These are phyloP conservation scores for Festucalex cinctus DNA, from an alignment of 2,113 vertebrate species.

Conservation along the genomic window DNA sequence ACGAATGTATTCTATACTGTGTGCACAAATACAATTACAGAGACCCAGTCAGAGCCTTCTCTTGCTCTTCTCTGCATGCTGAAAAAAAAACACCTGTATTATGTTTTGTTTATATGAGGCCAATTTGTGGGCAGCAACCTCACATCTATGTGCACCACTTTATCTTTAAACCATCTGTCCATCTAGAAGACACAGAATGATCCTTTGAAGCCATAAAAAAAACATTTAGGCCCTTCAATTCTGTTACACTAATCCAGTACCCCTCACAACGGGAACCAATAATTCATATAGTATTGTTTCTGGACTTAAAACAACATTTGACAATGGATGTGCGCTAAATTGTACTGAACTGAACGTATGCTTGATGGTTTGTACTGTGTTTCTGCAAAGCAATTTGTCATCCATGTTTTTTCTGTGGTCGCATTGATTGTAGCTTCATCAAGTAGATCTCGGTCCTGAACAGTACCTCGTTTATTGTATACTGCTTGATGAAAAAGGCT, in stretches of 20 bases:
- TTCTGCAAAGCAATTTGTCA: too few species aligned
- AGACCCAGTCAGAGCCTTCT: conserved; percentile 34
- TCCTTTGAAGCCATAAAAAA: conserved; percentile 20
- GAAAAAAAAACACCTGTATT: conserved; percentile 41
- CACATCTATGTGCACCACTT: neutral
- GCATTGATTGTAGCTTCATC: too few species aligned
- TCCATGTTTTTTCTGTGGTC: too few species aligned
- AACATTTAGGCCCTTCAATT: neutral
- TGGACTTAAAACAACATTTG: too few species aligned
- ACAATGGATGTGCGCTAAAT: too few species aligned
- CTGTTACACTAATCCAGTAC: too few species aligned
- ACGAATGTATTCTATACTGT: conserved; percentile 4
- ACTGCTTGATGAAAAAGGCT: too few species aligned
- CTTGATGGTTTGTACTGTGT: too few species aligned
- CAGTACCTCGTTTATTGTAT: too few species aligned
- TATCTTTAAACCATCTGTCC: conserved; percentile 65
- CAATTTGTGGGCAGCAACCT: conserved; percentile 50
- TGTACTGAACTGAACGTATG: too few species aligned
- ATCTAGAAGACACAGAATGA: conserved; percentile 7
- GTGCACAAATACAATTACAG: conserved; percentile 23
- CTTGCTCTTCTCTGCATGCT: conserved; percentile 26
- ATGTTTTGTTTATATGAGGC: conserved; percentile 49
- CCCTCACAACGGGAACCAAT: too few species aligned
- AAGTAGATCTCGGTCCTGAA: neutral
- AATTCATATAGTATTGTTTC: too few species aligned